Evolutionary conservation across 2,888 invertebrate genomes (phyloP).

Genomic region (Helleia helle): DNA sequence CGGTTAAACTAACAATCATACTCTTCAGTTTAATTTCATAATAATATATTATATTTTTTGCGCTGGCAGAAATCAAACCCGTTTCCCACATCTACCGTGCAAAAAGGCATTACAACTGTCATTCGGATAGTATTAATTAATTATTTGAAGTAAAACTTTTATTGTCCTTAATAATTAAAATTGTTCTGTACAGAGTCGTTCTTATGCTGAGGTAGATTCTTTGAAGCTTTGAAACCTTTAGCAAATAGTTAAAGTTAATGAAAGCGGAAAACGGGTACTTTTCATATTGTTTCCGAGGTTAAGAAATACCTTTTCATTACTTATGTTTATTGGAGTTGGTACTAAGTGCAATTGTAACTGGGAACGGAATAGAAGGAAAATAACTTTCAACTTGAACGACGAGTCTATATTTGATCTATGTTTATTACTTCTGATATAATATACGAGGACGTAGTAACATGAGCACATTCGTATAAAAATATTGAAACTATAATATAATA

Average conservation of each 20-base stretch:
- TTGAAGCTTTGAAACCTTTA: conserved; percentile 26
- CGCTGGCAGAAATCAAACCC: too few relatives aligned
- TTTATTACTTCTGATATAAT: too few relatives aligned
- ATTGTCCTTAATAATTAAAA: too few relatives aligned
- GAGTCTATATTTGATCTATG: conserved; percentile 1
- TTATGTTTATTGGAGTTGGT: conserved; percentile 21
- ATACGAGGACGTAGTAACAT: neutral
- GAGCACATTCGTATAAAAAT: neutral
- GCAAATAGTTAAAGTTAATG: conserved; percentile 51
- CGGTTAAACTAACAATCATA: too few relatives aligned
- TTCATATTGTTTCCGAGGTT: conserved; percentile 29
- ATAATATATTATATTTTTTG: too few relatives aligned
- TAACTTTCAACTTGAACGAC: neutral
- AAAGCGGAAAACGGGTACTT: conserved; percentile 34
- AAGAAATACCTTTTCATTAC: conserved; percentile 17
- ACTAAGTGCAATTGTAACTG: conserved; percentile 15
- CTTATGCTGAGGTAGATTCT: neutral
- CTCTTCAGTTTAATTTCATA: too few relatives aligned
- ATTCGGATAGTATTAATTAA: too few relatives aligned
- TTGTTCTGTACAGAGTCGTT: too few relatives aligned
- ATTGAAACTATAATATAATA: too few relatives aligned
- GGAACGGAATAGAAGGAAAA: conserved; percentile 6
- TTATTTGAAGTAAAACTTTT: too few relatives aligned
- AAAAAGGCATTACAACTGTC: too few relatives aligned
- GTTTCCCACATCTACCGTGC: too few relatives aligned